A percentile compares a stretch with the other conserved stretches of the same genome.
Conservation (phyloP, 2,888 invertebrate genomes). For the Acleris holmiana region DNA sequence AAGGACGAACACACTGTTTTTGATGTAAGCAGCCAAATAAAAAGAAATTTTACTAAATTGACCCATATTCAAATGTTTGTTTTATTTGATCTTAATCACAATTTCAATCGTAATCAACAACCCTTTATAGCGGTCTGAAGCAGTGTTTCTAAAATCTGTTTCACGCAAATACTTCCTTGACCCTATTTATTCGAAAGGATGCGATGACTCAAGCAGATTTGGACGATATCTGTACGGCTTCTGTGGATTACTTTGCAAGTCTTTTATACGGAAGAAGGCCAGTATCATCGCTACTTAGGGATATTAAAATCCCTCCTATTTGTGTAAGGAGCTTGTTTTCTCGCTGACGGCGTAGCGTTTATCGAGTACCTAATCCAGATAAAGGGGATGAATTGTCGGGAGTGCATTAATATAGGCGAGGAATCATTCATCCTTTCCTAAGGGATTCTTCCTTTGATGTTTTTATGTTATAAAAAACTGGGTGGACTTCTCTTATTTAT, state of each 20-base stretch:
- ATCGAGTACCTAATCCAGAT: conserved; percentile 65
- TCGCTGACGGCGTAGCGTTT: conserved; percentile 67
- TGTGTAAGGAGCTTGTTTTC: conserved; percentile 81
- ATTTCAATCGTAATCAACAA: background rate
- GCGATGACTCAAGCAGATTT: conserved; percentile 83
- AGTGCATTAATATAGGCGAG: conserved; percentile 5
- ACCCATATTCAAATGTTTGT: too few relatives aligned
- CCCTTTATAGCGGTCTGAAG: background rate
- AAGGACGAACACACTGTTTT: too few relatives aligned
- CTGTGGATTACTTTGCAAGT: conserved; percentile 83
- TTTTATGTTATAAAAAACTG: too few relatives aligned
- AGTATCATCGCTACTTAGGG: conserved; percentile 83
- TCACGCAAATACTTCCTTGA: conserved; percentile 58
- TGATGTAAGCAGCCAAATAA: too few relatives aligned
- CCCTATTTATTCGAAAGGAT: conserved; percentile 81
- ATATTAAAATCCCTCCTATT: conserved; percentile 83
- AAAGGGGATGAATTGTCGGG: conserved; percentile 54
- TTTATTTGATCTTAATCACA: too few relatives aligned
- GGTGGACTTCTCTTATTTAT: too few relatives aligned
- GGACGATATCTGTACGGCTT: conserved; percentile 75
- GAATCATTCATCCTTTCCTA: background rate
- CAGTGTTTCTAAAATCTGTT: conserved; percentile 48
- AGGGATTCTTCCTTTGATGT: too few relatives aligned
- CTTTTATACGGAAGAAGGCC: conserved; percentile 76
- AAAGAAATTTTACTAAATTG: too few relatives aligned